Evolutionary conservation across 2,797 vertebrate genomes (phyloP), one percentile per base, ranked within the genome.

Genomic region (Molossus molossus): DNA sequence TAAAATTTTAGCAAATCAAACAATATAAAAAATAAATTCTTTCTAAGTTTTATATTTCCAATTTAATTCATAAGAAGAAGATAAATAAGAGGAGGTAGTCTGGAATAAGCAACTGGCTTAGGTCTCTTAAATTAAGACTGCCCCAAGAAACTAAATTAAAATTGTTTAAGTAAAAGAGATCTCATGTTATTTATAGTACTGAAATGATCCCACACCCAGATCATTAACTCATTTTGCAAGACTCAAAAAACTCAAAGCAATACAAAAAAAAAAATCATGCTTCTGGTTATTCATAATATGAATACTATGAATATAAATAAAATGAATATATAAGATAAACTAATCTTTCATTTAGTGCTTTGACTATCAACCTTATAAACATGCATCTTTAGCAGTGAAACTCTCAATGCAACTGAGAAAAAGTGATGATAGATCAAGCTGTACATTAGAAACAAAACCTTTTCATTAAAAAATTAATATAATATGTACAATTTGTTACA

Each of bases 301-400:
- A 97, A 60, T 5, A 0, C 21, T 57, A 45, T 57, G 94, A 69
- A 65, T 95, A 95, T 50, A 95, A 64, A 62, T 94, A 95, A 40
- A 48, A 62, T 73, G 70, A 94, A 64, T 0, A 2, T 29, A 95
- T 2, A 70, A 81, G 53, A 95, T 90, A 97, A 94, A 84, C 84
- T 5, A 50, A 70, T 95, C 60, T 96, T 97, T 18, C 21, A 81
- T 77, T 90, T 85, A 94, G 87, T 4, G 5, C 84, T 95, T 62
- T 69, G 73, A 94, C 40, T 48, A 95, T 62, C 85, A 80, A 96
- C 53, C 92, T 96, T 72, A 94, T 21, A 97, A 64, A 29, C 57
- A 97, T 94, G 90, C 89, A 96, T 90, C 94, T 97, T 97, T 91
- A 97, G n/a, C 65, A 96, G 95, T 76, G 21, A 80, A 79, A 85